phyloP scores from a whole-genome alignment of 2,113 vertebrate species.

The Caranx melampygus region DNA sequence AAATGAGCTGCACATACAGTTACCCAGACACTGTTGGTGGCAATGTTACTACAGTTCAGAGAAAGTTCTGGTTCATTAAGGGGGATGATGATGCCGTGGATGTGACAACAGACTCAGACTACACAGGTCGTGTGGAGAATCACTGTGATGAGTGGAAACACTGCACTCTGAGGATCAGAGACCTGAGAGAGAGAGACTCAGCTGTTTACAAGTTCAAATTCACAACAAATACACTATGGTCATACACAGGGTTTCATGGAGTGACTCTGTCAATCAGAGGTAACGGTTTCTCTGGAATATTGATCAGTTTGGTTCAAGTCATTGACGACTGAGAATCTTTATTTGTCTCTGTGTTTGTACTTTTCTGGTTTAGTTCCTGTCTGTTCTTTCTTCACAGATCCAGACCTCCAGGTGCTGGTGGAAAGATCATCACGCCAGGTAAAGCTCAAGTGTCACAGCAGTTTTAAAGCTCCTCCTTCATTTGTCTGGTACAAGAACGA shows the following conservation, averaged over 20 bases:
- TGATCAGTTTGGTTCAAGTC: too few species aligned
- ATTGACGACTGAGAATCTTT: too few species aligned
- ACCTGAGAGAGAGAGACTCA: slow-evolving; percentile 23
- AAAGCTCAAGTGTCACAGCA: slow-evolving; percentile 1
- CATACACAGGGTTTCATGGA: neutral
- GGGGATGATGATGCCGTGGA: neutral
- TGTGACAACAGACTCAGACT: neutral
- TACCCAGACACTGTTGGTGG: neutral
- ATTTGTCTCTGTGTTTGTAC: too few species aligned
- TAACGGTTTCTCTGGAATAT: neutral
- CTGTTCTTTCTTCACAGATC: neutral
- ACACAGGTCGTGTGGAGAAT: slow-evolving; percentile 1
- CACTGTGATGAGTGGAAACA: rapidly evolving
- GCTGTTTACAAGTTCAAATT: slow-evolving; percentile 6
- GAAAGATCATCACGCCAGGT: rapidly evolving
- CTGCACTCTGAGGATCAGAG: slow-evolving; percentile 19
- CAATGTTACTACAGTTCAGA: rapidly evolving
- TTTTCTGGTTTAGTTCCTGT: too few species aligned
- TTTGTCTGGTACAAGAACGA: slow-evolving; percentile 43
- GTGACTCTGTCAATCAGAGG: slow-evolving; percentile 21
- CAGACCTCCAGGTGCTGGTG: neutral
- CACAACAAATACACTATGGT: neutral
- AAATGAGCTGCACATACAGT: neutral
- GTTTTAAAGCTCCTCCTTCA: neutral
- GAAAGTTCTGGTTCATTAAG: neutral